Conservation (phyloP, 92 coral and sea anemone species). For the Isaurus tuberculatus region DNA sequence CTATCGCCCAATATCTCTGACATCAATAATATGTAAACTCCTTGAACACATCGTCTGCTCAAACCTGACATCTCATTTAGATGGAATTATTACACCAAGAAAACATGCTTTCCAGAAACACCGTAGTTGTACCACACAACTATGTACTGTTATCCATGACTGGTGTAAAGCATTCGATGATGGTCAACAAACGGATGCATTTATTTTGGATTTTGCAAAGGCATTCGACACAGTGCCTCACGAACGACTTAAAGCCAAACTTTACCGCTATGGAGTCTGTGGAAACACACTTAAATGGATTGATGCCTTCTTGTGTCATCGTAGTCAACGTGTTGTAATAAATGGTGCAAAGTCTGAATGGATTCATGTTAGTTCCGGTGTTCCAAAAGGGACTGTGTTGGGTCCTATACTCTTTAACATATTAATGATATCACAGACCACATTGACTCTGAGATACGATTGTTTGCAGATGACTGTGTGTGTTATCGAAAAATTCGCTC, state of each 20-base stretch:
- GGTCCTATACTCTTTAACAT: conserved; percentile 15
- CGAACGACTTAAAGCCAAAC: conserved; percentile 17
- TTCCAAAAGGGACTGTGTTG: conserved; percentile 23
- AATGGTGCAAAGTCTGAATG: conserved; percentile 19
- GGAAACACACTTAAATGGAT: background rate
- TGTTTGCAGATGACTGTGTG: conserved; percentile 18
- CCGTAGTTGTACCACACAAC: conserved; percentile 28
- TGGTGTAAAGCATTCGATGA: background rate
- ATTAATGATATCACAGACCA: conserved; percentile 13
- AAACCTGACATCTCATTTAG: background rate
- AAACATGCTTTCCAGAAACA: conserved; percentile 12
- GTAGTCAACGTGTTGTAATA: conserved; percentile 4
- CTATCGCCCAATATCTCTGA: conserved; percentile 16
- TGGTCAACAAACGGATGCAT: background rate
- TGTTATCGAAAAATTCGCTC: background rate
- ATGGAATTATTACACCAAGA: background rate
- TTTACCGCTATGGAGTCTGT: background rate
- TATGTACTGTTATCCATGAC: conserved; percentile 21
- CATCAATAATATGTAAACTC: background rate
- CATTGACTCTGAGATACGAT: conserved; percentile 6
- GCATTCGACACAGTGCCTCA: conserved; percentile 28
- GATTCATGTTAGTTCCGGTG: conserved; percentile 1
- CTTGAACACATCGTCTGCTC: conserved; percentile 17
- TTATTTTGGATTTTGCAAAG: conserved; percentile 22
- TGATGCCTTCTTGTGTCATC: conserved; percentile 11